Evolutionary conservation across 2,113 vertebrate species (phyloP), one percentile per base, ranked within the genome.

Genomic region (Tonatia bakeri): DNA sequence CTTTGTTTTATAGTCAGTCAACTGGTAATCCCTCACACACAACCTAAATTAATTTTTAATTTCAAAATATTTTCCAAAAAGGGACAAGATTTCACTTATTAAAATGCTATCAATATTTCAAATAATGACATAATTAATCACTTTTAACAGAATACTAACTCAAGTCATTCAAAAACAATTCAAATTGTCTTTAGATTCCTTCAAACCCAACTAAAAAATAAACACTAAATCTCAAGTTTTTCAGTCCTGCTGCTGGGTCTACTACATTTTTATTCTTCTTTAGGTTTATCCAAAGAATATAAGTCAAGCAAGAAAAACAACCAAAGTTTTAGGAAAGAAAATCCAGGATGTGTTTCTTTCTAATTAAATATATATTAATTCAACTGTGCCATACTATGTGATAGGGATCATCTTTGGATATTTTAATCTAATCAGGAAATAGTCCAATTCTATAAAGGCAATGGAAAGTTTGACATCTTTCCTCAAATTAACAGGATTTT

Each of bases 21-120:
- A 76, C 8, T 80, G 36, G 59, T 64, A 84, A 84, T 26, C 8
- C 17, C 4, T 59, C 13, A 82, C 38, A 76, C 38, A 52, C 36
- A 85, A 50, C 22, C 61, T 31, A 90, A 69, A 33, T 43, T 92
- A n/a, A 87, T 52, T 64, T 80, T 73, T 65, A 87, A 72, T 89
- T 94, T 80, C 72, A 91, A 16, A 91, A 16, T 87, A 76, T 56
- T 94, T 75, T 70, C 56, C 81, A 89, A 81, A 91, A 94, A 89
- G 5, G 47, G 72, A 59, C 26, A 76, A 81, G 67, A 85, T 33
- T 43, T 6, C 28, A 91, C 10, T 38, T 54, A 93, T 28, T 79
- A 87, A 91, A 94, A 93, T 65, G 19, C 7, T 76, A 79, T 20
- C 81, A 73, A 36, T 54, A 83, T 69, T 90, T 84, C 82, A 93